Evolutionary conservation across 2,113 vertebrate species (phyloP), one percentile per base, ranked within the genome.

Genomic region (Otus sunia): DNA sequence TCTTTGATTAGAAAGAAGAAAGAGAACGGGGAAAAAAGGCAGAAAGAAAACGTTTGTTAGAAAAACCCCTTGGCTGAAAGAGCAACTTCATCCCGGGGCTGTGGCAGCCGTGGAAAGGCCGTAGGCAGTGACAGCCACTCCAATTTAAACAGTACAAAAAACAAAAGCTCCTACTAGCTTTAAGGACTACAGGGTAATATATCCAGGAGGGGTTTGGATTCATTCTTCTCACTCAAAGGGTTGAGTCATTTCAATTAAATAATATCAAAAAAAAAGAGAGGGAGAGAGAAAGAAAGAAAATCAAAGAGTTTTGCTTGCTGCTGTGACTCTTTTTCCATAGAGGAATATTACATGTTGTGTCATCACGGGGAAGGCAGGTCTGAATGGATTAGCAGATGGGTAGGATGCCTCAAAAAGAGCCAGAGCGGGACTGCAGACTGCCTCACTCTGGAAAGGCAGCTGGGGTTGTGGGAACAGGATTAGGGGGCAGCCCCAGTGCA

Each of bases 221-320:
- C 80, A 69, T 96, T 96, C 90, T 93, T 53, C 36, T 94, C 62
- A 41, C 47, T 96, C 53, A 94, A 72, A 95, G 39, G 88, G 68
- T 89, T 97, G 96, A 97, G 86, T 97, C 96, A 96, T 86, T 96
- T 97, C 93, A 95, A 94, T 95, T 96, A 85, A 96, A 93, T 88
- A 92, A 83, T 37, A 29, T 29, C 13, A 14, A 59, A 68, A 93
- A 63, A 88, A 81, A 67, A 36, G 55, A 10, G 37, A 41, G 30
- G 39, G 29, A 64, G 11, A 29, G 56, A 81, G 29, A 75, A 10
- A 84, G 50, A 60, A 83, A 72, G 58, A 37, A 77, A 81, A 95
- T 78, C 47, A 66, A 67, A 91, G 85, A 64, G 41, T 78, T 83
- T 86, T 86, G 21, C 69, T 52, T 22, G 32, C 47, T 92, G 58